These are phyloP conservation scores for Sarcophilus harrisii DNA, from an alignment of 2,797 vertebrate species.

Conservation along the genomic window DNA sequence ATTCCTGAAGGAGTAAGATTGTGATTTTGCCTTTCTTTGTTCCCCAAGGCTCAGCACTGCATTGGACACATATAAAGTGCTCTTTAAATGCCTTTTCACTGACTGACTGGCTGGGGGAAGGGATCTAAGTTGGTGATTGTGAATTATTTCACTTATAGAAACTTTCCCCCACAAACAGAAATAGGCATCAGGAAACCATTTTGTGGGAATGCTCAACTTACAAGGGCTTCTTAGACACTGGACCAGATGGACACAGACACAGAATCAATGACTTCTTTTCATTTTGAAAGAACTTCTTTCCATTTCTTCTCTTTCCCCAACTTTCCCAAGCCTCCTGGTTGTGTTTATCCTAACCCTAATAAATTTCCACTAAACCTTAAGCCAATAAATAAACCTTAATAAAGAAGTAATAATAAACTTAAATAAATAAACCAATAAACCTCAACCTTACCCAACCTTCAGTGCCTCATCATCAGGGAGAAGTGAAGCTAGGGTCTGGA, in stretches of 20 bases:
- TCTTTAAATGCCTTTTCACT: not conserved
- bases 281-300: not conserved
- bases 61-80: not conserved
- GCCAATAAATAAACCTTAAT: not conserved
- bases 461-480: not conserved
- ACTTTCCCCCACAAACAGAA: not conserved
- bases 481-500: not conserved
- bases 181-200: not conserved
- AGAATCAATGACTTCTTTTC: not conserved
- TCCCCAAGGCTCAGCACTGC: not conserved
- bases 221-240: not conserved
- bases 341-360: not conserved
- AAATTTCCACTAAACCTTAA: not conserved
- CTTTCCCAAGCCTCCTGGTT: not conserved
- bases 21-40: not conserved
- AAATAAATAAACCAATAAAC: not conserved
- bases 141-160: not conserved
- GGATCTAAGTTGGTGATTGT: not conserved
- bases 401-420: not conserved
- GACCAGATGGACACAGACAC: not conserved
- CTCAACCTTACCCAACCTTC: not conserved
- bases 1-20: not conserved
- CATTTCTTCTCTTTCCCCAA: not conserved
- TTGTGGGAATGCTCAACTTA: not conserved
- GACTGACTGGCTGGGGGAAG: not conserved